Conservation (phyloP, 2,797 vertebrate genomes). For the Scomberomorus guttatus region DNA sequence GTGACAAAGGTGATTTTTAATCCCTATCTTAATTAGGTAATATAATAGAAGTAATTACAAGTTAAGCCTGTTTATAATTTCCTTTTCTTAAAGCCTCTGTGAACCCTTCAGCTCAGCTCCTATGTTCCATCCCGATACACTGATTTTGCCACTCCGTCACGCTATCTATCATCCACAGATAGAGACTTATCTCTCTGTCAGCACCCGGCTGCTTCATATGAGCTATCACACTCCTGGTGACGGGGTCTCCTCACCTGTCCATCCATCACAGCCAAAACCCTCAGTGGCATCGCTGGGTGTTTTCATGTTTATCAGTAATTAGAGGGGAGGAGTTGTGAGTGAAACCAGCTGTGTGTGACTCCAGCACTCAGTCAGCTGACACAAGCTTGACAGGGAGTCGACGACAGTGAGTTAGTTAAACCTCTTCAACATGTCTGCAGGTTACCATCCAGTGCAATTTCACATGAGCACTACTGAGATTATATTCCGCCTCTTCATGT, state of each 20-base stretch:
- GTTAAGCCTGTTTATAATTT: conserved; percentile 1
- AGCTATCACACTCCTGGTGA: conserved; percentile 56
- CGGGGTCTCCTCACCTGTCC: conserved; percentile 76
- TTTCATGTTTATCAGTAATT: conserved; percentile 76
- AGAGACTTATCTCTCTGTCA: conserved; percentile 76
- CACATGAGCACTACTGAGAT: conserved; percentile 20
- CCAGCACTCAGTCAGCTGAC: conserved; percentile 54
- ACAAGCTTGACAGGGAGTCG: conserved; percentile 37
- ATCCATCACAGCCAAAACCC: conserved; percentile 63
- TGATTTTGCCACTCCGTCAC: conserved; percentile 42
- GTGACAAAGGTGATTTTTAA: background rate
- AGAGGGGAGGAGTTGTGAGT: conserved; percentile 67
- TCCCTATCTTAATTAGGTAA: too few relatives aligned
- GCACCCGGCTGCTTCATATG: conserved; percentile 62
- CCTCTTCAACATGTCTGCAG: conserved; percentile 57
- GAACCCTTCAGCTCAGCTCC: background rate
- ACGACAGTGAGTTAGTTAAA: conserved; percentile 52
- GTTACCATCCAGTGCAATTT: conserved; percentile 38
- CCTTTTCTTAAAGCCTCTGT: background rate
- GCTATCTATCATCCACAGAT: conserved; percentile 62
- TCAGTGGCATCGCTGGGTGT: conserved; percentile 55
- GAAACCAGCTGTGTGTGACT: conserved; percentile 71
- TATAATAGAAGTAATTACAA: background rate
- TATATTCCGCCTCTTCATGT: conserved; percentile 38
- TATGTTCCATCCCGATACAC: background rate